These are phyloP conservation scores for Spodoptera littoralis DNA, from an alignment of 2,888 invertebrate species.

Conservation along the genomic window DNA sequence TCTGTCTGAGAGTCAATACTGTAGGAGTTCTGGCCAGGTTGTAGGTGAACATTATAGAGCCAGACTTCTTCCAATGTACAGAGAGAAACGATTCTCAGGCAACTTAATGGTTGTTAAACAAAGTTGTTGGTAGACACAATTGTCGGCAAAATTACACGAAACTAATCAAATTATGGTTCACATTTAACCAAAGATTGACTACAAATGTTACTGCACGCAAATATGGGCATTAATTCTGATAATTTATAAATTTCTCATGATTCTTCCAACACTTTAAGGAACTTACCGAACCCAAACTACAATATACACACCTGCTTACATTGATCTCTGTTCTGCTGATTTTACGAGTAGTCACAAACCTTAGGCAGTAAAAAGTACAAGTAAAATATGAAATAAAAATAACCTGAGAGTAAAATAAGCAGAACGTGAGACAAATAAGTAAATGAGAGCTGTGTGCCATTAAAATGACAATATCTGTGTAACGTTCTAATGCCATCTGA, in stretches of 20 bases:
- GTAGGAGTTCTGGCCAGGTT: background rate
- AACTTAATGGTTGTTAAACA: constrained; percentile 1
- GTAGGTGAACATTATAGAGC: no score
- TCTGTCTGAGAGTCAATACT: background rate
- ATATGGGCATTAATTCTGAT: constrained; percentile 61
- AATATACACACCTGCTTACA: constrained; percentile 16
- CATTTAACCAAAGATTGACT: constrained; percentile 62
- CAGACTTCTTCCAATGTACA: no score
- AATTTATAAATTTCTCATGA: constrained; percentile 17
- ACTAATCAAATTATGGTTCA: constrained; percentile 39
- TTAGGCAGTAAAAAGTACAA: constrained; percentile 40
- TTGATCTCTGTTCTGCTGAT: constrained; percentile 32
- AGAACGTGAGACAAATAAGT: constrained; percentile 14
- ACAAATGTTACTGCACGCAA: constrained; percentile 56
- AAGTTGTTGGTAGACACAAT: constrained; percentile 4
- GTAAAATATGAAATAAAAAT: constrained; percentile 23
- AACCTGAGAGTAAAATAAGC: constrained; percentile 23
- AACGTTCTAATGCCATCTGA: constrained; percentile 25
- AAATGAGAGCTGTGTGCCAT: constrained; percentile 45
- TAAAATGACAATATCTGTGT: constrained; percentile 12
- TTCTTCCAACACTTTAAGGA: constrained; percentile 10
- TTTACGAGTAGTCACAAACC: constrained; percentile 32
- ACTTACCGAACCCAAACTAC: constrained; percentile 10
- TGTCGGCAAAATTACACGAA: constrained; percentile 8
- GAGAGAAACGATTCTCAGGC: no score